Percentiles rank a stretch among this genome's conserved stretches.
These are phyloP conservation scores for Plectropomus leopardus DNA, from an alignment of 2,113 vertebrate species.

Conservation along the genomic window DNA sequence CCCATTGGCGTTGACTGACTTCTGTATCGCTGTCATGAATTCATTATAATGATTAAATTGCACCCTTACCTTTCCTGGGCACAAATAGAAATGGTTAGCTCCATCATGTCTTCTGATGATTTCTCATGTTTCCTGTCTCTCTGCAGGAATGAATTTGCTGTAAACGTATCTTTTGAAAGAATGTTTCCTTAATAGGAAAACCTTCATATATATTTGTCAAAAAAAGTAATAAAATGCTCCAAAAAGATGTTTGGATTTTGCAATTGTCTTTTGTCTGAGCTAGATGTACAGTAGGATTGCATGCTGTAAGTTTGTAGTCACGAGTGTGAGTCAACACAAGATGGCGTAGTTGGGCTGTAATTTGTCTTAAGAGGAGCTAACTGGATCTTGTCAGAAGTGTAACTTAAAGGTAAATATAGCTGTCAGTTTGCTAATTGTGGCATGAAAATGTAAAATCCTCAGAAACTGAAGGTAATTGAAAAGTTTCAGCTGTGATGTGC, in stretches of 20 bases:
- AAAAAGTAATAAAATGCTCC: constrained; percentile 85
- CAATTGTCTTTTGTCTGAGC: background rate
- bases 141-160: constrained; percentile 83
- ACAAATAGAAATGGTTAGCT: constrained; percentile 77
- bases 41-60: constrained; percentile 60
- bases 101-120: constrained; percentile 73
- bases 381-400: background rate
- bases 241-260: constrained; percentile 63
- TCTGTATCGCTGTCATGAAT: constrained; percentile 55
- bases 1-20: constrained; percentile 76
- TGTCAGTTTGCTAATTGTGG: background rate
- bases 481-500: background rate
- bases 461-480: background rate
- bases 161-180: constrained; percentile 84
- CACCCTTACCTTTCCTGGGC: constrained; percentile 76
- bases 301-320: background rate
- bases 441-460: background rate
- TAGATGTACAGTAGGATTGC: background rate
- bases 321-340: constrained; percentile 58
- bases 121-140: constrained; percentile 78
- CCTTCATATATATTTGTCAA: constrained; percentile 89
- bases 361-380: background rate
- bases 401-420: background rate
- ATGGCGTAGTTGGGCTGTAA: constrained; percentile 52
- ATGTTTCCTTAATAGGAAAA: constrained; percentile 82